Percentiles rank a stretch among this genome's conserved stretches.
phyloP scores from a whole-genome alignment of 1,140 invertebrate genomes.

The Polypedilum vanderplanki region DNA sequence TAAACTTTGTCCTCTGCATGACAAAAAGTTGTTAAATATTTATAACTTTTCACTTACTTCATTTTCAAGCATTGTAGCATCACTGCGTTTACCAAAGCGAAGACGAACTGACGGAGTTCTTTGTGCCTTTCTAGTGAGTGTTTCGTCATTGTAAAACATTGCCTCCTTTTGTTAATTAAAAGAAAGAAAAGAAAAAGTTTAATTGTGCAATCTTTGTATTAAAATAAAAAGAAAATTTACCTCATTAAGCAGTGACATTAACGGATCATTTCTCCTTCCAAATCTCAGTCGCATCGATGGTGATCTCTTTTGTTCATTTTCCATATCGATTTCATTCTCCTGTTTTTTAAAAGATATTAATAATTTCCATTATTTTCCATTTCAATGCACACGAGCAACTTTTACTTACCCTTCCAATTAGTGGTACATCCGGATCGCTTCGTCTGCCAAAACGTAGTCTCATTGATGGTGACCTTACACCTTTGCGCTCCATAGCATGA shows the following conservation, averaged over 20 bases:
- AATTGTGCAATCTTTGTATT: not conserved
- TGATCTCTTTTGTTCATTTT: conserved; percentile 47
- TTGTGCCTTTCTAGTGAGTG: conserved; percentile 53
- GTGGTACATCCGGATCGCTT: conserved; percentile 55
- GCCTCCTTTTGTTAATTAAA: not conserved
- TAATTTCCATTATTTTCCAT: not conserved
- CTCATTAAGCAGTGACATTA: conserved; percentile 46
- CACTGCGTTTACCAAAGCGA: conserved; percentile 57
- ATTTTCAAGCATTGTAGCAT: conserved; percentile 48
- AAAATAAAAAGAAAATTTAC: conserved; percentile 34
- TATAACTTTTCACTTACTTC: not conserved
- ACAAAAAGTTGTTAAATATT: not conserved
- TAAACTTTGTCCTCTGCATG: not conserved
- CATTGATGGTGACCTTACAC: conserved; percentile 59
- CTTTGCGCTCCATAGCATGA: conserved; percentile 63
- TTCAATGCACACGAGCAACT: not conserved
- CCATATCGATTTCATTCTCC: conserved; percentile 32
- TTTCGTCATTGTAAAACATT: not conserved
- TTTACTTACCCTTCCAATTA: conserved; percentile 34
- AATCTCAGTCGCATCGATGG: conserved; percentile 57
- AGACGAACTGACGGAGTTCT: conserved; percentile 60
- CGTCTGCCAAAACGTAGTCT: conserved; percentile 61
- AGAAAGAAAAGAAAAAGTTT: not conserved
- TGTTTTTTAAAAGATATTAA: not conserved
- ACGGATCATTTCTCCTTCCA: conserved; percentile 54